phyloP scores from a whole-genome alignment of 2,888 invertebrate species.

The Nematopogon swammerdamellus region DNA sequence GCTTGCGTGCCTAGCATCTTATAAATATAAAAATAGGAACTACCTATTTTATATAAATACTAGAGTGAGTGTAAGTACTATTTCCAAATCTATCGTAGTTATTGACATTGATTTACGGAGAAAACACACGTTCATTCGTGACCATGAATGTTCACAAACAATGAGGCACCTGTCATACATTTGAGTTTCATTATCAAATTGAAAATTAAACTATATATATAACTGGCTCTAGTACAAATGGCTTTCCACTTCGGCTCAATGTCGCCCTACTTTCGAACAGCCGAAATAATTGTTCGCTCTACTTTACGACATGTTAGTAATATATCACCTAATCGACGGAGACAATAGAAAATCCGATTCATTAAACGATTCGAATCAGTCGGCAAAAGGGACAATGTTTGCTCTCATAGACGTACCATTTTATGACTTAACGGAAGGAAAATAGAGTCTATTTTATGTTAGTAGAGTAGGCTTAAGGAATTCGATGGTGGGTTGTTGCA shows the following conservation, averaged over 20 bases:
- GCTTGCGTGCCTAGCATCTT: no score
- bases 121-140: neutral
- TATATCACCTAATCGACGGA: slow-evolving; percentile 22
- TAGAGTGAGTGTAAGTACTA: no score
- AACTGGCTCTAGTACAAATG: neutral
- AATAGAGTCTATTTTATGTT: neutral
- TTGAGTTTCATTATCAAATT: neutral
- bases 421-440: neutral
- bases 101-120: neutral
- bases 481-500: neutral
- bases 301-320: neutral
- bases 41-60: no score
- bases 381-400: neutral
- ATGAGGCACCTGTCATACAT: neutral
- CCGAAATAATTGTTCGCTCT: slow-evolving; percentile 5
- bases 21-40: no score
- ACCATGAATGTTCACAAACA: neutral
- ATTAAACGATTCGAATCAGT: slow-evolving; percentile 12
- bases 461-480: neutral
- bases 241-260: slow-evolving; percentile 26
- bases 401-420: no score
- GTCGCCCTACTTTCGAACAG: slow-evolving; percentile 49
- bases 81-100: neutral
- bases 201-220: neutral
- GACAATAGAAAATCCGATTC: slow-evolving; percentile 32